A percentile compares a stretch with the other conserved stretches of the same genome.
These are phyloP conservation scores for Anthonomus grandis DNA, from an alignment of 1,140 invertebrate species.

Conservation along the genomic window DNA sequence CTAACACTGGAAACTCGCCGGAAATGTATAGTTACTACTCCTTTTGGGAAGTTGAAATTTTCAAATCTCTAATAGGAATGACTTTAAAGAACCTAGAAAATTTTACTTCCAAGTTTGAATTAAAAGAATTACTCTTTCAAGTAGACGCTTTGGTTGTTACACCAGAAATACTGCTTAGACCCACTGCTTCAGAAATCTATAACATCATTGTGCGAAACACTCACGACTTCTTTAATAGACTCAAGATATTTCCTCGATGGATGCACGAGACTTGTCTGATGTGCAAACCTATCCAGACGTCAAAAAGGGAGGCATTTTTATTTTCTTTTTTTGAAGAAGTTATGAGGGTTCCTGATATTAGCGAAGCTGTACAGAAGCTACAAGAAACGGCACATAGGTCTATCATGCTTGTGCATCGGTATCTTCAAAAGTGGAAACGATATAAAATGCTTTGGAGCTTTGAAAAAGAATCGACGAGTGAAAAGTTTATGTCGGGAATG, in stretches of 20 bases:
- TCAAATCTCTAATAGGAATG: constrained; percentile 58
- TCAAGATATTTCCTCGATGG: constrained; percentile 78
- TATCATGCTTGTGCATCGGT: constrained; percentile 6
- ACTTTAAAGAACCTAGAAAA: constrained; percentile 67
- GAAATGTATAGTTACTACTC: constrained; percentile 67
- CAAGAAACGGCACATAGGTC: constrained; percentile 60
- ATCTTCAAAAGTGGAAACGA: constrained; percentile 67
- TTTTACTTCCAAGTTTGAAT: constrained; percentile 63
- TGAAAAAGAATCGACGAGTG: constrained; percentile 71
- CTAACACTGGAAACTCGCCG: constrained; percentile 59
- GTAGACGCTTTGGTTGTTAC: constrained; percentile 69
- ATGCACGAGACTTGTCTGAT: constrained; percentile 77
- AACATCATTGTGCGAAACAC: constrained; percentile 66
- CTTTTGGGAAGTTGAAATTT: constrained; percentile 69
- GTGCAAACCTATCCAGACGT: constrained; percentile 58
- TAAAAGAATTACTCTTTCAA: constrained; percentile 66
- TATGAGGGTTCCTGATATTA: constrained; percentile 61
- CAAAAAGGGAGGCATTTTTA: constrained; percentile 55
- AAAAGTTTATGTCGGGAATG: constrained; percentile 70
- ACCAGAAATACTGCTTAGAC: constrained; percentile 71
- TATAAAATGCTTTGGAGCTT: constrained; percentile 77
- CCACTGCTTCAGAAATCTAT: constrained; percentile 70
- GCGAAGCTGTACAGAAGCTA: constrained; percentile 62
- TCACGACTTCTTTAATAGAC: constrained; percentile 63
- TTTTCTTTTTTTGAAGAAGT: constrained; percentile 79